phyloP scores from a whole-genome alignment of 2,797 vertebrate species.

The Cyprinodon diabolis region DNA sequence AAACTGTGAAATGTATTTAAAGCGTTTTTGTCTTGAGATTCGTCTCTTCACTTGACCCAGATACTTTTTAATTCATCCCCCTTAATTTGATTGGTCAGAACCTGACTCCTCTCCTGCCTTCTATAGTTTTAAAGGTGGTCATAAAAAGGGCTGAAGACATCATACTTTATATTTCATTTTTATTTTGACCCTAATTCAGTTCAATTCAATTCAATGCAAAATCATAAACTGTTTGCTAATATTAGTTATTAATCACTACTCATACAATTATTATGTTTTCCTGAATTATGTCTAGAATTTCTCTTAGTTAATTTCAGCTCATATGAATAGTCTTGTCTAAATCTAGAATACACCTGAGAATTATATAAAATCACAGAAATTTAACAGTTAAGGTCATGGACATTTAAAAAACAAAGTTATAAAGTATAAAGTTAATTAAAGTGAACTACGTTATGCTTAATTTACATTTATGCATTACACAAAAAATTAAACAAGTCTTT shows the following conservation, averaged over 20 bases:
- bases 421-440: no score
- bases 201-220: no score
- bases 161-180: no score
- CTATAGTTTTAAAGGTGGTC: constrained; percentile 45
- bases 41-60: constrained; percentile 53
- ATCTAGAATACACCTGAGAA: neutral
- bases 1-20: constrained; percentile 35
- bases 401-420: neutral
- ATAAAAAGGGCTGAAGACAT: constrained; percentile 36
- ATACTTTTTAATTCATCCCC: constrained; percentile 59
- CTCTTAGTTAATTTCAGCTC: constrained; percentile 7
- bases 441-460: neutral
- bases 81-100: constrained; percentile 73
- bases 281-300: neutral
- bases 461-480: neutral
- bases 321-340: constrained; percentile 4
- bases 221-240: neutral
- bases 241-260: neutral
- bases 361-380: neutral
- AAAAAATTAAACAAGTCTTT: neutral
- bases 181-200: no score
- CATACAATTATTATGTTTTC: neutral
- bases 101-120: constrained; percentile 46
- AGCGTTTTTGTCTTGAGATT: constrained; percentile 58
- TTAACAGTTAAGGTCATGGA: neutral